Base-by-base conservation (phyloP, 2,797 vertebrate genomes). In the Clarias fuscus region DNA sequence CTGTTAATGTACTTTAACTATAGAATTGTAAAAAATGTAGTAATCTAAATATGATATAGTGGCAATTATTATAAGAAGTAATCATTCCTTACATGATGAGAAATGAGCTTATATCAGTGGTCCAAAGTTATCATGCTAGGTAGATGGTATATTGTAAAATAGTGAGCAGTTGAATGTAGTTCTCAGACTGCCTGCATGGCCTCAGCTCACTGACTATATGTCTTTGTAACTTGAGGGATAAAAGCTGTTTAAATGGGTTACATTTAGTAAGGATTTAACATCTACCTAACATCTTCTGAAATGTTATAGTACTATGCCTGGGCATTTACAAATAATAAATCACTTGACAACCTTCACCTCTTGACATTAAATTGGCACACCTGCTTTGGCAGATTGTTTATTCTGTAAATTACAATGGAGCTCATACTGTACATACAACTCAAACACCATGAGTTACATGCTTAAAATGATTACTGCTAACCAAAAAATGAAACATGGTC, bases 21-120 rank as follows among this genome's bases (percentile, higher is more conserved):
- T 91, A 94, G 89, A 95, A 93, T 82, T 95, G 94, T 95, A 94
- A 88, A 93, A 93, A 93, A 92, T 92, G 87, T 93, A 94, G 93
- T 92, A 93, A 93, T 93, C 92, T 91, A 95, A 94, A 89, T 91
- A 83, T 11, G 92, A 92, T 89, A 90, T 93, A 93, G 93, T 93
- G 77, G 88, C 10, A 92, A 90, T 91, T 92, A 92, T 93, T 91
- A n/a, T 84, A 92, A 91, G 87, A 91, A 87, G 91, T 89, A 83
- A 88, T 91, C 67, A 90, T 94, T 94, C 92, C 90, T 93, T 93
- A 92, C 91, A 91, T 87, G 94, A 91, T 79, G 91, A 92, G 92
- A 94, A 91, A 92, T 92, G 92, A 91, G 90, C 53, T 67, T 40
- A 56, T 86, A 77, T 86, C 53, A 70, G 15, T 24, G 5, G 53